A percentile compares a stretch with the other conserved stretches of the same genome.
phyloP scores from a whole-genome alignment of 2,888 invertebrate genomes.

The Malthinus flaveolus region DNA sequence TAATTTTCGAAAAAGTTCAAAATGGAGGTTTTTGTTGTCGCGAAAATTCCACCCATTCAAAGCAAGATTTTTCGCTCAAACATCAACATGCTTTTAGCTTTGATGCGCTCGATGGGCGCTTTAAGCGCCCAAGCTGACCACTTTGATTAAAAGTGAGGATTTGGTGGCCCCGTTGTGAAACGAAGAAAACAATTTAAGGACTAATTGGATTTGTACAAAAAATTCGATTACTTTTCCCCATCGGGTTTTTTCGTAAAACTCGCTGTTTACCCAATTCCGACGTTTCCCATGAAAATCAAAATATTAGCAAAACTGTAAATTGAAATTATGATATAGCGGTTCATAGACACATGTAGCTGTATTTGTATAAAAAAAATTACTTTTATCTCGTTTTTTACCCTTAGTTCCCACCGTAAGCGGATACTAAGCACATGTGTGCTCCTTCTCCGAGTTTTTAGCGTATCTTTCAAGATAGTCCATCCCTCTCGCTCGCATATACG shows the following conservation, averaged over 20 bases:
- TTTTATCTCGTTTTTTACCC: slow-evolving; percentile 45
- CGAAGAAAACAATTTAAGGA: no score
- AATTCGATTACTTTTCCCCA: no score
- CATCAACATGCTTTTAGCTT: no score
- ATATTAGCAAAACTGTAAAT: slow-evolving; percentile 52
- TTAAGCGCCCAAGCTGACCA: no score
- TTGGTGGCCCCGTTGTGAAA: no score
- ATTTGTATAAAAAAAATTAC: slow-evolving; percentile 29
- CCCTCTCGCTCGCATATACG: slow-evolving; percentile 31
- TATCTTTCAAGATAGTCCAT: slow-evolving; percentile 35
- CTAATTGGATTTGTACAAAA: no score
- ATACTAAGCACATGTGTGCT: slow-evolving; percentile 51
- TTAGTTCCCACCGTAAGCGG: slow-evolving; percentile 50
- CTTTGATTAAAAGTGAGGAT: no score
- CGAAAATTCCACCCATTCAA: no score
- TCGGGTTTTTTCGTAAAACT: neutral
- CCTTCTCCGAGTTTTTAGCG: slow-evolving; percentile 22
- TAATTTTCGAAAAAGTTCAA: no score
- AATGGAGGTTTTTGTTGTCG: no score
- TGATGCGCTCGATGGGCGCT: no score
- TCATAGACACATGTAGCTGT: slow-evolving; percentile 38
- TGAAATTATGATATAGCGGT: slow-evolving; percentile 43
- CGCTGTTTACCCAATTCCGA: neutral
- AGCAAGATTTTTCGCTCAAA: no score
- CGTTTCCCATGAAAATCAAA: slow-evolving; percentile 32